These are phyloP conservation scores for Nettapus auritus DNA, from an alignment of 2,113 vertebrate genomes.

Conservation along the genomic window DNA sequence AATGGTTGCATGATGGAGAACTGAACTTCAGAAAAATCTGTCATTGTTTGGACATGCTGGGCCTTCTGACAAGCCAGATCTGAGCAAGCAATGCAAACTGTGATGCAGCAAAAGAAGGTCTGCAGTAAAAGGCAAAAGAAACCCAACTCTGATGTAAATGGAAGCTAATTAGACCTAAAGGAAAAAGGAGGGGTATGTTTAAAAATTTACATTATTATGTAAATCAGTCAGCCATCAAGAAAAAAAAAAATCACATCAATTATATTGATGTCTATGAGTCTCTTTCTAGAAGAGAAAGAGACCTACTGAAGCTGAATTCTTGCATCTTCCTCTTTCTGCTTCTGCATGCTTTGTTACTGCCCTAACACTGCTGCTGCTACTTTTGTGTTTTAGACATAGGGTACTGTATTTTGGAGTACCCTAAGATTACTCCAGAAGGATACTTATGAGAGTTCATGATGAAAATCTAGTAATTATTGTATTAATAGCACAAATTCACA, in stretches of 20 bases:
- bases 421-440: background rate
- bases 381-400: background rate
- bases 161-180: slow-evolving; percentile 9
- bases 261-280: background rate
- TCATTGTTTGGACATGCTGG: background rate
- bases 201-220: background rate
- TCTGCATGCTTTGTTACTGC: background rate
- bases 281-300: background rate
- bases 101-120: background rate
- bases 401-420: background rate
- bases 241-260: background rate
- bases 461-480: background rate
- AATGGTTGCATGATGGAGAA: background rate
- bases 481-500: background rate
- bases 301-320: background rate
- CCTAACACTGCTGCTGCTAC: background rate
- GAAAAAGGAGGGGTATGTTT: background rate
- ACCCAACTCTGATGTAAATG: background rate
- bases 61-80: background rate
- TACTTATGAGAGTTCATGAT: background rate
- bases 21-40: background rate
- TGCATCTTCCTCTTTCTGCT: background rate
- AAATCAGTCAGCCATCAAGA: background rate
- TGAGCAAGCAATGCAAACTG: background rate
- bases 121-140: background rate